phyloP scores from a whole-genome alignment of 1,140 invertebrate genomes.

The Phenacoccus solenopsis region DNA sequence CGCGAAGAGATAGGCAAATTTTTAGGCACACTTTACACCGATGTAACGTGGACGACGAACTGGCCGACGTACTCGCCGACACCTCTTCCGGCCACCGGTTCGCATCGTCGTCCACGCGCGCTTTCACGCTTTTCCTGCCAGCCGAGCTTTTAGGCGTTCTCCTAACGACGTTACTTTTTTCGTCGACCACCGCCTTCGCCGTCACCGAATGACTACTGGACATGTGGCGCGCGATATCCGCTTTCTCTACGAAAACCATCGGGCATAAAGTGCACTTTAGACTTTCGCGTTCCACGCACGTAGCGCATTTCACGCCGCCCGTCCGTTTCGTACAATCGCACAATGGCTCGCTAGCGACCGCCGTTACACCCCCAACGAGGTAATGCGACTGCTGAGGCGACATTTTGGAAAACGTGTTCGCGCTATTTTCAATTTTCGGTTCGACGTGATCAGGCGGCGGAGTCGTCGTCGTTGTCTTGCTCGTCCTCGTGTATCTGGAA shows the following conservation, averaged over 20 bases:
- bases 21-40: background rate
- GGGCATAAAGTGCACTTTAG: background rate
- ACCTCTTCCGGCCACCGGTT: too few species aligned
- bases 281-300: background rate
- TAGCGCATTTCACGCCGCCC: background rate
- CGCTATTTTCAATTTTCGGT: too few species aligned
- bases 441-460: too few species aligned
- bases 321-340: background rate
- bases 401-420: too few species aligned
- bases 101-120: too few species aligned
- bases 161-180: too few species aligned
- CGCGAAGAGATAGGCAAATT: background rate
- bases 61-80: too few species aligned
- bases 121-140: too few species aligned
- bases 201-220: background rate
- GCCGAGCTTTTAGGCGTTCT: too few species aligned
- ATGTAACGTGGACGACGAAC: background rate
- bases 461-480: too few species aligned
- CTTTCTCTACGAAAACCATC: background rate
- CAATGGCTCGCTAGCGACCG: background rate
- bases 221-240: background rate
- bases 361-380: background rate
- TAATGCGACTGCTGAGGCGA: background rate
- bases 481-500: constrained; percentile 7
- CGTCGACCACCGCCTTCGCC: too few species aligned